Conservation (phyloP, 2,888 invertebrate genomes). For the Autographa gamma region DNA sequence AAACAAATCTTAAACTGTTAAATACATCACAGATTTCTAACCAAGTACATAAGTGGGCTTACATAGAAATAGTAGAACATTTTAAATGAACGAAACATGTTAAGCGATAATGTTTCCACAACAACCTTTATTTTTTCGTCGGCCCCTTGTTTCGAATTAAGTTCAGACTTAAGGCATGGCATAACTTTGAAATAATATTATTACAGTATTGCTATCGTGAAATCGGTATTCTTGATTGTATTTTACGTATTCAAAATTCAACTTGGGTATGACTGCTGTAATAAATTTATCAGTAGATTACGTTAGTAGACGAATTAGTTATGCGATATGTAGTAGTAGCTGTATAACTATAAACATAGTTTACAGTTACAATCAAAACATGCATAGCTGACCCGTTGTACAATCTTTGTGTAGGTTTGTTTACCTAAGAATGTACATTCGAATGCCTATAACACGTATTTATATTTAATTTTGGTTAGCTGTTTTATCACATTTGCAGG, state of each 20-base stretch:
- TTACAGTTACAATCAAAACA: constrained; percentile 20
- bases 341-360: constrained; percentile 23
- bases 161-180: constrained; percentile 19
- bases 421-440: constrained; percentile 20
- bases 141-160: constrained; percentile 23
- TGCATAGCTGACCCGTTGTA: constrained; percentile 18
- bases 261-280: constrained; percentile 11
- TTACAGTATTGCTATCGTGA: constrained; percentile 26
- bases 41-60: constrained; percentile 11
- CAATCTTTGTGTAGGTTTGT: constrained; percentile 22
- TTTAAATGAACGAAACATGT: constrained; percentile 49
- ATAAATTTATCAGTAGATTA: constrained; percentile 33
- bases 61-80: constrained; percentile 21
- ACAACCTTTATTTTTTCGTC: constrained; percentile 41
- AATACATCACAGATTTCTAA: constrained; percentile 15
- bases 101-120: constrained; percentile 46
- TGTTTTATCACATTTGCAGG: constrained; percentile 20
- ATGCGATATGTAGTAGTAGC: constrained; percentile 22
- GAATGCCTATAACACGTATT: background rate
- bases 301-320: constrained; percentile 40
- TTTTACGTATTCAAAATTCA: constrained; percentile 19
- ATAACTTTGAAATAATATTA: constrained; percentile 25
- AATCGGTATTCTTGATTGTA: constrained; percentile 15
- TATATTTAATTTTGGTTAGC: constrained; percentile 10
- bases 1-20: constrained; percentile 14